Evolutionary conservation across 2,113 vertebrate species (phyloP), one percentile per base, ranked within the genome.

Genomic region (Argyrosomus japonicus): DNA sequence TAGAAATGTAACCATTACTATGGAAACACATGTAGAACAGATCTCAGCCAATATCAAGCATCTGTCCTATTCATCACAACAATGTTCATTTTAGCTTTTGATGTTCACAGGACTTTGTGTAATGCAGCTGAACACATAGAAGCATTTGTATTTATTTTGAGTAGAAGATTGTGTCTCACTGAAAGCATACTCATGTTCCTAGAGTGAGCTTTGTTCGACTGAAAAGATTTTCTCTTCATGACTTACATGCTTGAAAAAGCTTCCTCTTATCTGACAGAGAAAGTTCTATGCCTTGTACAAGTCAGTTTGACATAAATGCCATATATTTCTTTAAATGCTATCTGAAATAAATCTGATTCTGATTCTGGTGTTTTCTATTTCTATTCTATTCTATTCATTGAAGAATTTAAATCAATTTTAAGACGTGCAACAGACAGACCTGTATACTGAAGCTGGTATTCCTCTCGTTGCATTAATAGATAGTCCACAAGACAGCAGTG

Each of bases 401-500:
- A 50, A 58, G 2, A 51, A 68, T 18, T 67, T 7, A 32, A 27
- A 58, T 27, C 9, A 68, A 48, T 62, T 73, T 7, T 32, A 14
- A 58, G 23, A 63, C 25, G 18, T 63, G 12, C 23, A 47, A 56
- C 12, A 5, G 48, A 63, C n/a, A 58, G 36, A 43, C n/a, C 14
- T 62, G 9, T 7, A 10, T 36, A 15, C 18, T 43, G 1, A 73
- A 67, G 17, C 7, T 27, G n/a, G 32, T 63, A 25, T 11, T 17
- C 14, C 10, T 65, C 13, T 73, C 4, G 32, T n/a, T 87, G 53
- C 14, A 4, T 87, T 32, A 48, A 27, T 85, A 99, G 97, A 95
- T 99, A 82, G 97, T 99, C 54, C 98, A 99, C 91, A 97, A 95
- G 84, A 97, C 97, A 83, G 97, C 97, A 19, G 96, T 99, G 65